Conservation (phyloP, 2,888 invertebrate species). For the Malachius bipustulatus region DNA sequence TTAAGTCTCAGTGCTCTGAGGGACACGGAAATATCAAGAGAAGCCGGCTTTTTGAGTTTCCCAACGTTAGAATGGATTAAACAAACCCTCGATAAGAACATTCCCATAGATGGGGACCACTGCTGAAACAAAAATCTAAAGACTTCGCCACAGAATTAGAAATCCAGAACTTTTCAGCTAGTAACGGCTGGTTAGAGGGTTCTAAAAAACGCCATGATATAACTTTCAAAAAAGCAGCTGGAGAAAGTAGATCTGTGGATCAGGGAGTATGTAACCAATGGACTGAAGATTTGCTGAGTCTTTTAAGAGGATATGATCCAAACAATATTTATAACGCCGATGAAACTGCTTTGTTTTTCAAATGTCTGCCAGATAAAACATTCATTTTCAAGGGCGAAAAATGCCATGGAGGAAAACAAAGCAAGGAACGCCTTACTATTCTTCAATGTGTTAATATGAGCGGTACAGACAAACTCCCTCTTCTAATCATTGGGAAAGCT, state of each 20-base stretch:
- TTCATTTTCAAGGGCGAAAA: slow-evolving; percentile 3
- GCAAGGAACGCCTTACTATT: slow-evolving; percentile 9
- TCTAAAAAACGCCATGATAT: slow-evolving; percentile 16
- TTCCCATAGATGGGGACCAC: neutral
- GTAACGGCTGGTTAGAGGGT: slow-evolving; percentile 15
- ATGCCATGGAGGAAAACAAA: slow-evolving; percentile 9
- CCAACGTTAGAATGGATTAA: neutral
- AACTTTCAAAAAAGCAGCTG: slow-evolving; percentile 13
- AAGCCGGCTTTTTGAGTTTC: slow-evolving; percentile 4
- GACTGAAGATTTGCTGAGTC: slow-evolving; percentile 10
- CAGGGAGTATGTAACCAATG: slow-evolving; percentile 10
- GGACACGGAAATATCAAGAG: slow-evolving; percentile 6
- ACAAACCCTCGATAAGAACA: slow-evolving; percentile 2
- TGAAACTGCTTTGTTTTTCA: slow-evolving; percentile 6
- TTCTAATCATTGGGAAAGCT: slow-evolving; percentile 1
- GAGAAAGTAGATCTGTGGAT: slow-evolving; percentile 12
- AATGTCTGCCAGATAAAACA: slow-evolving; percentile 2
- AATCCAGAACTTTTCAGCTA: slow-evolving; percentile 15
- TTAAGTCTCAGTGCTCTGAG: slow-evolving; percentile 7
- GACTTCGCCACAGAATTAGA: slow-evolving; percentile 11
- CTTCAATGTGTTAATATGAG: slow-evolving; percentile 6
- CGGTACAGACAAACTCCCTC: slow-evolving; percentile 6
- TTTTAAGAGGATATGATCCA: neutral
- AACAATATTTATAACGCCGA: neutral
- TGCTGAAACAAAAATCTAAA: slow-evolving; percentile 5